Evolutionary conservation across 2,797 vertebrate species (phyloP).

Genomic region (Danio tinwini): DNA sequence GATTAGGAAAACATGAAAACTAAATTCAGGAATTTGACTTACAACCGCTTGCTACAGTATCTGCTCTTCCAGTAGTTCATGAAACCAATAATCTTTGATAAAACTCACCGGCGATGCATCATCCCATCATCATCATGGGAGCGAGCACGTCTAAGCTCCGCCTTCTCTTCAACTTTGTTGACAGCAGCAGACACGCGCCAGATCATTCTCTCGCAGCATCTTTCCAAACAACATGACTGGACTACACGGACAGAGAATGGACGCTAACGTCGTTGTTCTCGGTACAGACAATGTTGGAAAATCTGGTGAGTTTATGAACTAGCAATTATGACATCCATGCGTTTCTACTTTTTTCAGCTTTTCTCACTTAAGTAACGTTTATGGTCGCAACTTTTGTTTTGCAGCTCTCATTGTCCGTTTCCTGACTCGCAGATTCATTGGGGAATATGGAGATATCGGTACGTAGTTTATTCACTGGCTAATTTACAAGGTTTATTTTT

Average conservation of each 20-base stretch:
- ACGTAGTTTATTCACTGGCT: constrained; percentile 56
- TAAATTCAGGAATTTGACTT: background rate
- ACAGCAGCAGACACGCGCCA: background rate
- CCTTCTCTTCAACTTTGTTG: constrained; percentile 22
- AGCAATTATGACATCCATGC: background rate
- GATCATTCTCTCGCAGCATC: constrained; percentile 1
- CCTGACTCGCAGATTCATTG: constrained; percentile 88
- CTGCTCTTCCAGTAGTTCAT: background rate
- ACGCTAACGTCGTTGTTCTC: constrained; percentile 83
- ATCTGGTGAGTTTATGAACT: constrained; percentile 76
- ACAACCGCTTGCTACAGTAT: no score
- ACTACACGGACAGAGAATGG: constrained; percentile 67
- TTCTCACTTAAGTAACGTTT: background rate
- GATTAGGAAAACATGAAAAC: background rate
- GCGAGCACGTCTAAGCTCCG: constrained; percentile 17
- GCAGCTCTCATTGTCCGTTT: constrained; percentile 88
- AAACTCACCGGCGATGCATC: background rate
- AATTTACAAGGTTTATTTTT: constrained; percentile 9
- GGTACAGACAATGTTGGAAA: constrained; percentile 87
- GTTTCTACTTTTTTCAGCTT: background rate
- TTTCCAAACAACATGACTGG: constrained; percentile 41
- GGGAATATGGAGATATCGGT: constrained; percentile 91
- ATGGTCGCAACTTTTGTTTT: constrained; percentile 42
- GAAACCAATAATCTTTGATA: no score
- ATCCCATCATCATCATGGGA: background rate